Evolutionary conservation across 2,888 invertebrate species (phyloP), one percentile per base, ranked within the genome.

Genomic region (Ephialtes manifestator): DNA sequence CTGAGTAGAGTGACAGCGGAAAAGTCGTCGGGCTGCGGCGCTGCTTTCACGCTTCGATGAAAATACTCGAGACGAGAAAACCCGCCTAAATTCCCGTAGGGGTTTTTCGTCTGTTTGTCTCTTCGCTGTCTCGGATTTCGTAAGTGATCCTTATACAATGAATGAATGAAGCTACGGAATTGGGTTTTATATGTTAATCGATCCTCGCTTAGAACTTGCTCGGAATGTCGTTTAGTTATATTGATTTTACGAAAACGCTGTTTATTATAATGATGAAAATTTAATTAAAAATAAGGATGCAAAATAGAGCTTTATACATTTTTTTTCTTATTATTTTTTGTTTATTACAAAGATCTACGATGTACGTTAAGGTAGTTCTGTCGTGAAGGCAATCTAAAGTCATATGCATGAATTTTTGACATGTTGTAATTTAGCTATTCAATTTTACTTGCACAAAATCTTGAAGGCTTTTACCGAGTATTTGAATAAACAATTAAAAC

Each of bases 41-140:
- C 71, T 35, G 55, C 72, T 74, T 74, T 74, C 72, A 74, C 72
- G 72, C 58, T 74, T 28, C 72, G 46, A 60, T 48, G 58, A 43
- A 58, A 58, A 72, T 24, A 43, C 58, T 28, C 28, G 43, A 60
- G n/a, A 46, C 58, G 43, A 58, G 60, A 74, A 74, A 60, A 58
- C 24, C 58, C 58, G 46, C 58, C 43, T 28, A 13, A 31, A 74
- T 60, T 43, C 65, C 39, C 28, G 55, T 15, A 58, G 43, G 20
- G 55, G 20, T n/a, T 39, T n/a, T 18, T 39, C 5, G 46, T 60
- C 15, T 28, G 24, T 74, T 43, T 46, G 28, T 74, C 58, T 46
- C 28, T n/a, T n/a, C 31, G 31, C 10, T 31, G 43, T 74, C 58
- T 60, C 58, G 46, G 28, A 46, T 74, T 60, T 60, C 58, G 15